Evolutionary conservation across 2,797 vertebrate genomes (phyloP).

Genomic region (Platyrinchus mystaceus): DNA sequence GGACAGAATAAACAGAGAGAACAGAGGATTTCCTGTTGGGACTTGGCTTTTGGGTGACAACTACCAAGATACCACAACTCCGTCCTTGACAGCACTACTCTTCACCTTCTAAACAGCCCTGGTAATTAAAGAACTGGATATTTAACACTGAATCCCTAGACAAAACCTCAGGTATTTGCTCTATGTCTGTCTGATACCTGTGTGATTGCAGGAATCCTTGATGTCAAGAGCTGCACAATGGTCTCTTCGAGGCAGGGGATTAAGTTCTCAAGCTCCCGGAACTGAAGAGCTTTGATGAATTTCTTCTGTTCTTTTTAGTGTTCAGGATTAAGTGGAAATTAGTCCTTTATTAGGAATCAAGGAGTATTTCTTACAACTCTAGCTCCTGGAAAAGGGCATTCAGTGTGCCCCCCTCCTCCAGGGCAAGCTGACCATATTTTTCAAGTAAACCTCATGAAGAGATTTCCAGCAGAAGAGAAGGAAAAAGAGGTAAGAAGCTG

Average conservation of each 20-base stretch:
- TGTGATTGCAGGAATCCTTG: conserved; percentile 32
- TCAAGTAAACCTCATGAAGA: neutral
- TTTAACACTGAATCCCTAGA: neutral
- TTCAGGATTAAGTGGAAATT: conserved; percentile 45
- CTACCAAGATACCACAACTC: conserved; percentile 21
- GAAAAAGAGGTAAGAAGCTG: neutral
- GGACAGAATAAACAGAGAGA: conserved; percentile 58
- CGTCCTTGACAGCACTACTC: neutral
- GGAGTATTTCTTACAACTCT: conserved; percentile 22
- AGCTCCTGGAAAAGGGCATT: conserved; percentile 12
- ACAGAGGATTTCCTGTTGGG: conserved; percentile 57
- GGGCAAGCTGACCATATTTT: neutral
- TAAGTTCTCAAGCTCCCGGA: conserved; percentile 54
- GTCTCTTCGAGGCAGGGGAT: conserved; percentile 30
- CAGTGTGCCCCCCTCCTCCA: neutral
- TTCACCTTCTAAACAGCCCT: neutral
- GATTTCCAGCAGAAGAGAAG: neutral
- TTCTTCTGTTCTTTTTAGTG: conserved; percentile 48
- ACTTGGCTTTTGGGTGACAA: conserved; percentile 56
- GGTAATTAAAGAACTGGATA: conserved; percentile 20
- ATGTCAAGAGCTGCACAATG: conserved; percentile 56
- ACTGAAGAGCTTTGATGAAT: conserved; percentile 44
- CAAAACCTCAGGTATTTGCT: conserved; percentile 37
- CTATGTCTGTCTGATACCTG: conserved; percentile 33
- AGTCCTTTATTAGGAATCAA: conserved; percentile 18